Evolutionary conservation across 2,113 vertebrate genomes (phyloP).

Genomic region (Meleagris gallopavo): DNA sequence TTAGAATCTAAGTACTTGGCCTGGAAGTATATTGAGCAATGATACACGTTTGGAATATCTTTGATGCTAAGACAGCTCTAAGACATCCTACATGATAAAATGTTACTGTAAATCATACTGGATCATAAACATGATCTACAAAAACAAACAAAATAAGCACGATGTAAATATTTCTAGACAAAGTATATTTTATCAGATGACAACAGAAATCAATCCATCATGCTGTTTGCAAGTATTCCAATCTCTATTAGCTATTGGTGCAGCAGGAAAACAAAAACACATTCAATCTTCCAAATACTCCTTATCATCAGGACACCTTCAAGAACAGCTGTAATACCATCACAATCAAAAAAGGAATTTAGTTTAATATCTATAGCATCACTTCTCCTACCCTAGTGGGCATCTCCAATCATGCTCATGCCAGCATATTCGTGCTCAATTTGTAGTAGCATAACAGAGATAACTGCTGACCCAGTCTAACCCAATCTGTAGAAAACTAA

Average conservation of each 20-base stretch:
- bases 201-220: not conserved
- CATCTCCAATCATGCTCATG: not conserved
- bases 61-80: not conserved
- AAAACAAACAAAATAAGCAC: not conserved
- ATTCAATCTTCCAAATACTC: not conserved
- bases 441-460: not conserved
- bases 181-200: not conserved
- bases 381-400: not conserved
- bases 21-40: not conserved
- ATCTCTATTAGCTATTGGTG: not conserved
- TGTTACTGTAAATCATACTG: not conserved
- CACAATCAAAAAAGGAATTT: not conserved
- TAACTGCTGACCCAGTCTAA: not conserved
- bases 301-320: not conserved
- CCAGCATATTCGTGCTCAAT: not conserved
- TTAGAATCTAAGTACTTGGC: not conserved
- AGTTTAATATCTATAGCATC: not conserved
- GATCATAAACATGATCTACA: not conserved
- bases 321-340: not conserved
- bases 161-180: not conserved
- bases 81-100: not conserved
- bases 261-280: not conserved
- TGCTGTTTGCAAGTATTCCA: not conserved
- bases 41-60: not conserved
- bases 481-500: not conserved